Base-by-base conservation (phyloP, 1,140 invertebrate genomes). In the Rhysida immarginata region DNA sequence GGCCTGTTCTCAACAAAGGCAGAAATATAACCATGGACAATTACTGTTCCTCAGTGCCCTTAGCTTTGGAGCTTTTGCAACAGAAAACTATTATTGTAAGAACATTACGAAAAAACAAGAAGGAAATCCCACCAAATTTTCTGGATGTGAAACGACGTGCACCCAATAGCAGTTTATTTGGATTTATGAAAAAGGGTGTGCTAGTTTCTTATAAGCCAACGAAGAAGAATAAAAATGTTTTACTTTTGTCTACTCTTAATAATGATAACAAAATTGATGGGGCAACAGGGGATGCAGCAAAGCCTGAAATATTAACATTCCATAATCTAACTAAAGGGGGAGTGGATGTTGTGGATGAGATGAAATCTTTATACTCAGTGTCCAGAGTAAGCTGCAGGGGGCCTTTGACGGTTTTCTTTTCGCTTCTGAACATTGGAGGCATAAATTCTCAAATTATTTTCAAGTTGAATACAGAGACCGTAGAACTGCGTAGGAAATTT, bases 11-110 rank as follows among this genome's bases (percentile, higher is more conserved):
- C 67, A 71, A 59, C 59, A 51, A 26, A 63, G 61, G n/a, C 59
- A 60, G 13, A 66, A 70, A 71, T 46, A 54, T 74, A 0, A 74
- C 67, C 2, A 63, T 63, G 42, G 69, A 72, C 54, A 70, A 72
- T 43, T 72, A 66, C 65, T 72, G 69, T 60, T 70, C 68, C 2
- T 65, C 61, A 5, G 51, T 71, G 42, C 62, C 63, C 26, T 44
- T 69, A 43, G 58, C 62, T 2, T 57, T 58, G 55, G 20, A 56
- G 24, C 54, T 67, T 54, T 49, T 65, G 8, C 50, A 60, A 5
- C 56, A 70, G 56, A 63, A 67, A 58, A 53, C 69, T 21, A 68
- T 62, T 5, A 57, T 60, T 24, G 63, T 72, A 23, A 66, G 64
- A 45, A 72, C 63, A 44, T 41, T 71, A 25, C 54, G 62, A 25